Evolutionary conservation across 2,797 vertebrate genomes (phyloP), one percentile per base, ranked within the genome.

Genomic region (Pogonophryne albipinna): DNA sequence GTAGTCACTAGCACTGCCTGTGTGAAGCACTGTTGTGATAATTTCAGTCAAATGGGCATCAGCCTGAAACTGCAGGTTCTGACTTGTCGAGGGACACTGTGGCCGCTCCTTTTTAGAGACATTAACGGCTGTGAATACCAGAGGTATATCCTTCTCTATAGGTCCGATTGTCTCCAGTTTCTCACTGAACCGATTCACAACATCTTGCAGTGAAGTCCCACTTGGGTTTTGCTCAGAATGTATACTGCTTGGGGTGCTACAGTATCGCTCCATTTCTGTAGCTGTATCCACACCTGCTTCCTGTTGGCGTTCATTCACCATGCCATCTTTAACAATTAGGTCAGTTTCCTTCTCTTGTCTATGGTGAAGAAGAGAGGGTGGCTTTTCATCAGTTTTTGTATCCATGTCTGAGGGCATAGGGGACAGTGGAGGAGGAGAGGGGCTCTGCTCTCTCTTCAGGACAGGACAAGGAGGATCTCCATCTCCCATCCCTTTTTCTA

Each of bases 131-230:
- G 93, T 76, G 49, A 94, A 87, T 76, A 93, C 93, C 55, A 92
- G 76, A 83, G 92, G 91, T 70, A 90, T 85, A 41, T 95, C 92
- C 74, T 89, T 94, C 87, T 96, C 96, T 79, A 94, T 87, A 56
- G 96, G 94, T 86, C 93, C 94, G 87, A 97, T 97, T 70, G 95
- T 96, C 86, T 97, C 97, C 79, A 98, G 91, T 87, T 97, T 98
- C 83, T 98, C 95, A 89, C 95, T 97, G 89, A 98, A 96, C 69
- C 95, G 95, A 84, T 96, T 94, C 92, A 98, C 95, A 88, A 99
- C 92, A 47, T 97, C 96, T 90, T 96, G 95, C 84, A 97, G 94
- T 78, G 92, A 94, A 68, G 92, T 83, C 77, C 94, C 90, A 89
- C 90, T 94, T 82, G 94, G 92, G 81, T 82, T 91, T 42, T 94